phyloP scores from a whole-genome alignment of 2,113 vertebrate genomes.

The Condylura cristata region DNA sequence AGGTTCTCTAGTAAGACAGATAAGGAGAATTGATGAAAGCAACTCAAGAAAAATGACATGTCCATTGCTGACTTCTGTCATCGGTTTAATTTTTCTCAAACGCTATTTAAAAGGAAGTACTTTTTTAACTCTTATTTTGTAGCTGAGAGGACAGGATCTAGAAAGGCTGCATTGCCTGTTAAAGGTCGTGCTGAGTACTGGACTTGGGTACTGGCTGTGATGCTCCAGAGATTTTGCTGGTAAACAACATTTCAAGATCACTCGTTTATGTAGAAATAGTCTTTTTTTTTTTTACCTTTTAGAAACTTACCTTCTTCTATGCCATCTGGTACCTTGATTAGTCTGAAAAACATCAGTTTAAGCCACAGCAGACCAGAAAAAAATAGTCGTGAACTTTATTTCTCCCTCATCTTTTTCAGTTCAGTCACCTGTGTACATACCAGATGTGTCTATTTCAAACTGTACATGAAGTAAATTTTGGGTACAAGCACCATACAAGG shows the following conservation, averaged over 20 bases:
- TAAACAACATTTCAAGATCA: constrained; percentile 29
- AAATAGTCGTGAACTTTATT: background rate
- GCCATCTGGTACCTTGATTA: background rate
- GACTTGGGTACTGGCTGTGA: background rate
- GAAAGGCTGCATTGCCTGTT: constrained; percentile 18
- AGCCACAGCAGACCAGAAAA: background rate
- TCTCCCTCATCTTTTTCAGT: background rate
- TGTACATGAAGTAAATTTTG: background rate
- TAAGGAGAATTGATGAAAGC: background rate
- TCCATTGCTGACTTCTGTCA: background rate
- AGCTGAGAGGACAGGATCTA: constrained; percentile 30
- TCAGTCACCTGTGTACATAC: background rate
- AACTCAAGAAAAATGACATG: background rate
- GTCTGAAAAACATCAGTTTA: background rate
- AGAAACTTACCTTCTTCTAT: background rate
- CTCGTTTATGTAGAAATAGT: background rate
- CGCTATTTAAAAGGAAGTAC: background rate
- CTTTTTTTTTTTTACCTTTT: no score
- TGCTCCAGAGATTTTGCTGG: background rate
- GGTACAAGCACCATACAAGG: background rate
- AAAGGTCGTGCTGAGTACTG: background rate
- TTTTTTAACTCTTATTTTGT: constrained; percentile 54
- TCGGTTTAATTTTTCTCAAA: background rate
- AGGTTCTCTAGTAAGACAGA: background rate
- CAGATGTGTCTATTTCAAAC: background rate